Conservation (phyloP, 1,140 invertebrate species). For the Philopotamus ludificatus region DNA sequence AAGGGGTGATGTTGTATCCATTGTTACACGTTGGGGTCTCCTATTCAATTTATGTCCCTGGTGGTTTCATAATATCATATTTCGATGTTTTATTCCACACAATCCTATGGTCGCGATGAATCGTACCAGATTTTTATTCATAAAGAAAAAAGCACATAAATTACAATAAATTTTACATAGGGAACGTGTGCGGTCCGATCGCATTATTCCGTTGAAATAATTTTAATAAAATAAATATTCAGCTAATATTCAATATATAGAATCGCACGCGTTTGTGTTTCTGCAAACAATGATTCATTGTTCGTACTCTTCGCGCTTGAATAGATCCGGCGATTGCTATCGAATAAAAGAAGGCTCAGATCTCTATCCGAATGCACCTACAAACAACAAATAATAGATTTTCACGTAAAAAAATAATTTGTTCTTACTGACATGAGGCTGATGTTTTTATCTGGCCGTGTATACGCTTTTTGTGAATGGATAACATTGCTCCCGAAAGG, state of each 20-base stretch:
- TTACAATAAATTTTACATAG: no score
- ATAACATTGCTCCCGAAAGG: slow-evolving; percentile 37
- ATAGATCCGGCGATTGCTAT: slow-evolving; percentile 13
- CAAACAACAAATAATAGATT: slow-evolving; percentile 22
- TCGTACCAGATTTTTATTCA: background rate
- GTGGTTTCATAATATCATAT: slow-evolving; percentile 6
- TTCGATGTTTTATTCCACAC: no score
- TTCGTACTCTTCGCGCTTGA: background rate
- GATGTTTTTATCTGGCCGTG: slow-evolving; percentile 36
- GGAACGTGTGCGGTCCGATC: no score
- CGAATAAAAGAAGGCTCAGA: slow-evolving; percentile 11
- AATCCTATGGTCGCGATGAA: background rate
- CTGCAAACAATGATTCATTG: background rate
- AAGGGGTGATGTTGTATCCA: background rate
- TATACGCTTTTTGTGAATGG: slow-evolving; percentile 27
- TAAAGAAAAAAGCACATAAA: no score
- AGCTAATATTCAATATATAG: no score
- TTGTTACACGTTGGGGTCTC: background rate
- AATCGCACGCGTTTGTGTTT: no score
- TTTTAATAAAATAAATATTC: no score
- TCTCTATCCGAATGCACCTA: background rate
- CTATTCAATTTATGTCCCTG: background rate
- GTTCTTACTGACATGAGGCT: no score
- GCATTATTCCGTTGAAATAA: no score
- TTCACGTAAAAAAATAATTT: slow-evolving; percentile 9